Evolutionary conservation across 2,888 invertebrate genomes (phyloP).

Genomic region (Drosophila fungiperda): DNA sequence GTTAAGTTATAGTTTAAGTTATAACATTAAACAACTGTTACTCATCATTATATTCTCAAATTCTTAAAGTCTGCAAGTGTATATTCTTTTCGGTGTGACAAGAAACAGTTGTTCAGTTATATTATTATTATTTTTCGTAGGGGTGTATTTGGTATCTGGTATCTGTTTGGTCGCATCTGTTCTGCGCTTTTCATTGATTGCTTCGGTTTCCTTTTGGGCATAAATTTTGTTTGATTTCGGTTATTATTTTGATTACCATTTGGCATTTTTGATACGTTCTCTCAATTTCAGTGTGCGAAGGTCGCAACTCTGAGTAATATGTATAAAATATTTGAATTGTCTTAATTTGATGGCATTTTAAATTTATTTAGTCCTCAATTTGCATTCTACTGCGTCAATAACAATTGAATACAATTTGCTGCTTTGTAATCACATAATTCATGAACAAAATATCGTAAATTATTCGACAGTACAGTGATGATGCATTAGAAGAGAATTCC

Average conservation of each 20-base stretch:
- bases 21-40: background rate
- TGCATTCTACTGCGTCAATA: slow-evolving; percentile 19
- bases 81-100: background rate
- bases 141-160: slow-evolving; percentile 6
- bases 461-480: background rate
- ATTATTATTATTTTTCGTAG: background rate
- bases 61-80: background rate
- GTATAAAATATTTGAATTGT: background rate
- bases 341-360: slow-evolving; percentile 19
- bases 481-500: background rate
- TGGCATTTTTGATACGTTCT: slow-evolving; percentile 26
- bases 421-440: slow-evolving; percentile 1
- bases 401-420: slow-evolving; percentile 7
- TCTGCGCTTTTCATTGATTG: slow-evolving; percentile 37
- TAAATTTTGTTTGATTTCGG: slow-evolving; percentile 33
- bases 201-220: slow-evolving; percentile 28
- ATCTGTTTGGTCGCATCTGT: slow-evolving; percentile 34
- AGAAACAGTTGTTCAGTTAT: background rate
- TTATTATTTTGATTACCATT: slow-evolving; percentile 36
- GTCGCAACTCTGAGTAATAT: background rate
- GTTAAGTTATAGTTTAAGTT: background rate
- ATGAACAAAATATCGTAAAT: slow-evolving; percentile 1
- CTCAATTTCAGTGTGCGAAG: background rate
- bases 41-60: background rate
- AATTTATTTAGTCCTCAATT: slow-evolving; percentile 16